These are phyloP conservation scores for Melanchra persicariae DNA, from an alignment of 2,888 invertebrate species.

Conservation along the genomic window DNA sequence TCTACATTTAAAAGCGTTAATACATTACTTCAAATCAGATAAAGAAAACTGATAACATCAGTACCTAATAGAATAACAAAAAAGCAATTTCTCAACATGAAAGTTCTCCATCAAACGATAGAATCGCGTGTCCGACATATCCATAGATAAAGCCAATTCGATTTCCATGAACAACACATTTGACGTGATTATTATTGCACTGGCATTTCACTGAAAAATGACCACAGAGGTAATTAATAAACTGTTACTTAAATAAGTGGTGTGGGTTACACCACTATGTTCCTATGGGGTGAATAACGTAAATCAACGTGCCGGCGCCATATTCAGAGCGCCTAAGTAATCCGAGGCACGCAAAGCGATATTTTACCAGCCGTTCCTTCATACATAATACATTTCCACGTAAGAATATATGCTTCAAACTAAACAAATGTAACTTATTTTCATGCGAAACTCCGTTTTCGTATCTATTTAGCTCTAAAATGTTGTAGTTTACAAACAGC, in stretches of 20 bases:
- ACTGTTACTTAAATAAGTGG: conserved; percentile 42
- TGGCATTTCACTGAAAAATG: conserved; percentile 34
- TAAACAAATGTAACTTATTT: conserved; percentile 65
- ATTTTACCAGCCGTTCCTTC: conserved; percentile 78
- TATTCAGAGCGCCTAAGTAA: conserved; percentile 77
- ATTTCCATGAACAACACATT: conserved; percentile 47
- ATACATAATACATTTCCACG: conserved; percentile 74
- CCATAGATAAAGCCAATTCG: conserved; percentile 54
- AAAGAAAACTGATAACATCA: conserved; percentile 35
- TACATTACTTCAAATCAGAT: conserved; percentile 10
- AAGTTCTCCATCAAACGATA: conserved; percentile 46
- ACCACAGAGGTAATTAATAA: conserved; percentile 43
- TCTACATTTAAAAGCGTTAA: conserved; percentile 4
- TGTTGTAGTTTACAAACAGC: conserved; percentile 25
- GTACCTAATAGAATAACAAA: conserved; percentile 24
- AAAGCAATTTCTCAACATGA: conserved; percentile 32
- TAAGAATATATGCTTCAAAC: conserved; percentile 72
- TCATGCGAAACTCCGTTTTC: conserved; percentile 55
- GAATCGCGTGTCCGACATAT: conserved; percentile 50
- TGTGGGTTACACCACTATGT: conserved; percentile 41
- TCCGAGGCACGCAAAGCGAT: conserved; percentile 83
- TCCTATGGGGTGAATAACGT: conserved; percentile 58
- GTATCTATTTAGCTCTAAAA: conserved; percentile 36
- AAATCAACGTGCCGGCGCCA: conserved; percentile 69
- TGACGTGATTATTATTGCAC: conserved; percentile 44